Conservation (phyloP, 2,113 vertebrate genomes). For the Eulemur rufifrons region DNA sequence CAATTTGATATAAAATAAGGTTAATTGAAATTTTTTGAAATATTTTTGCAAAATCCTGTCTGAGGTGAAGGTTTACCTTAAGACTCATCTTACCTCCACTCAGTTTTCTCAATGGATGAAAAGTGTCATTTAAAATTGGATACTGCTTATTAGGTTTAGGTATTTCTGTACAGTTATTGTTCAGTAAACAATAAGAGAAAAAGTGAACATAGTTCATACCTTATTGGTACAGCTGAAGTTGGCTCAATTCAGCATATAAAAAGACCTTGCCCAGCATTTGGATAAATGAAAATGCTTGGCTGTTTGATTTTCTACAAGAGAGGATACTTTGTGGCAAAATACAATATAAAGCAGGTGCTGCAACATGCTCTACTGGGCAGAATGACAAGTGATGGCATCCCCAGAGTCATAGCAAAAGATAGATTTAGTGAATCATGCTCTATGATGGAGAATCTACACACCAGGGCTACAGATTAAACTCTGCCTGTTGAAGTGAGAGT, state of each 20-base stretch:
- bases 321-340: not conserved
- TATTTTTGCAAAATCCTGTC: not conserved
- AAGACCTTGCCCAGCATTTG: not conserved
- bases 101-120: not conserved
- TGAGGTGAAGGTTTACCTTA: not conserved
- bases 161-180: not conserved
- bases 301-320: conserved; percentile 28
- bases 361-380: conserved; percentile 33
- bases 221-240: not conserved
- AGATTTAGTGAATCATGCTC: conserved; percentile 46
- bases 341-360: conserved; percentile 46
- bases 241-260: not conserved
- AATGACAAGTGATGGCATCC: conserved; percentile 64
- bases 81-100: not conserved
- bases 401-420: conserved; percentile 41
- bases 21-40: not conserved
- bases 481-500: not conserved
- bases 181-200: not conserved
- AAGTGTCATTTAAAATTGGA: not conserved
- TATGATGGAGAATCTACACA: conserved; percentile 4
- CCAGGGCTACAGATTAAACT: conserved; percentile 9
- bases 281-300: not conserved
- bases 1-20: not conserved
- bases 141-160: not conserved
- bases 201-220: not conserved